These are phyloP conservation scores for Nebria brevicollis DNA, from an alignment of 2,888 invertebrate genomes.

Conservation along the genomic window DNA sequence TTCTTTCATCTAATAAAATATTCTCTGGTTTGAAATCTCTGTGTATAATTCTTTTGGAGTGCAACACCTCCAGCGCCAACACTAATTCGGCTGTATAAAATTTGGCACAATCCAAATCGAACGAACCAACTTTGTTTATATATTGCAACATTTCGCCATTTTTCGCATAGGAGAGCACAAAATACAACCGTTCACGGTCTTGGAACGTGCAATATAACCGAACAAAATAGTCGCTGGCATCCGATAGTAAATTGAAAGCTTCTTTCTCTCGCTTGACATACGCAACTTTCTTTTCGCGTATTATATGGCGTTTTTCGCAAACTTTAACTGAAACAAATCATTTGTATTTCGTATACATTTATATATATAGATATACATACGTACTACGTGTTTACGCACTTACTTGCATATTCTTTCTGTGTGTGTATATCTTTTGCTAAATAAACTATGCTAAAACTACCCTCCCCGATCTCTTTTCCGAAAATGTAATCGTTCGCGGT, in stretches of 20 bases:
- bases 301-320: conserved; percentile 94
- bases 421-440: conserved; percentile 91
- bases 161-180: conserved; percentile 94
- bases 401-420: conserved; percentile 93
- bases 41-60: conserved; percentile 89
- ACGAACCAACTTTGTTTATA: conserved; percentile 89
- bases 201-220: conserved; percentile 97
- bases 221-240: conserved; percentile 88
- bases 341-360: neutral
- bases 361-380: neutral
- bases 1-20: conserved; percentile 92
- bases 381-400: conserved; percentile 61
- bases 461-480: conserved; percentile 95
- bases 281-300: conserved; percentile 91
- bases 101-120: conserved; percentile 87
- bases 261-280: conserved; percentile 96
- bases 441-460: conserved; percentile 96
- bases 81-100: conserved; percentile 97
- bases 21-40: conserved; percentile 98
- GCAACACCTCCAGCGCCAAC: conserved; percentile 90
- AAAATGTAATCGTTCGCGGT: conserved; percentile 92
- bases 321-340: conserved; percentile 85
- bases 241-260: conserved; percentile 85
- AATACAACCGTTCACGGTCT: conserved; percentile 90
- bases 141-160: conserved; percentile 94